Evolutionary conservation across 2,113 vertebrate genomes (phyloP).

Genomic region (Tapirus terrestris): DNA sequence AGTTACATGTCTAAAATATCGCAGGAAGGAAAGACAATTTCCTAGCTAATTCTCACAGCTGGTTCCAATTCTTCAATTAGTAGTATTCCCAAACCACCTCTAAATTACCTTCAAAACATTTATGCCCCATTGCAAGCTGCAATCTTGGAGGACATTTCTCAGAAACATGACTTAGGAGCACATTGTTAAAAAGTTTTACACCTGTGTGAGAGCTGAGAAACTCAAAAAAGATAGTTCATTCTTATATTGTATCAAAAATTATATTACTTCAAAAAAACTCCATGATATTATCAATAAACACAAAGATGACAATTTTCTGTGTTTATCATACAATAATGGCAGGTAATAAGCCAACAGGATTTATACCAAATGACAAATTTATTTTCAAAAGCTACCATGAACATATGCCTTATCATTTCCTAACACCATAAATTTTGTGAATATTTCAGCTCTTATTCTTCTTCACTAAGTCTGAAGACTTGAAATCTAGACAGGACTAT

Average conservation of each 20-base stretch:
- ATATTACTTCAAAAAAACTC: background rate
- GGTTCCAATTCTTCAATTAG: conserved; percentile 86
- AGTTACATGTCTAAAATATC: conserved; percentile 81
- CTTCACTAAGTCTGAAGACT: background rate
- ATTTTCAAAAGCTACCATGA: background rate
- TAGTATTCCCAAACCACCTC: conserved; percentile 83
- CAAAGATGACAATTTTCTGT: background rate
- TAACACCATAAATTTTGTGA: background rate
- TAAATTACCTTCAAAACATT: conserved; percentile 83
- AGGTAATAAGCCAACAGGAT: conserved; percentile 11
- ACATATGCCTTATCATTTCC: background rate
- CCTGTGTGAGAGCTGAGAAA: background rate
- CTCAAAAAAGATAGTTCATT: background rate
- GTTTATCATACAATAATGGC: background rate
- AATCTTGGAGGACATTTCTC: conserved; percentile 73
- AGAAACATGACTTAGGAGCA: conserved; percentile 78
- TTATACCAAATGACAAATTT: conserved; percentile 1
- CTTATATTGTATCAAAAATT: conserved; percentile 16
- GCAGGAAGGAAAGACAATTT: conserved; percentile 86
- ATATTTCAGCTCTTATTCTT: background rate
- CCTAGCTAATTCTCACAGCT: conserved; percentile 84
- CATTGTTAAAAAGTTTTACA: conserved; percentile 58
- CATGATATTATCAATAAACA: background rate
- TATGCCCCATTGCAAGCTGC: conserved; percentile 66
- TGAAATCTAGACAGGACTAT: background rate